Evolutionary conservation across 37 sponge, comb jelly and placozoan genomes (phyloP).

Genomic region (Halichondria panicea): DNA sequence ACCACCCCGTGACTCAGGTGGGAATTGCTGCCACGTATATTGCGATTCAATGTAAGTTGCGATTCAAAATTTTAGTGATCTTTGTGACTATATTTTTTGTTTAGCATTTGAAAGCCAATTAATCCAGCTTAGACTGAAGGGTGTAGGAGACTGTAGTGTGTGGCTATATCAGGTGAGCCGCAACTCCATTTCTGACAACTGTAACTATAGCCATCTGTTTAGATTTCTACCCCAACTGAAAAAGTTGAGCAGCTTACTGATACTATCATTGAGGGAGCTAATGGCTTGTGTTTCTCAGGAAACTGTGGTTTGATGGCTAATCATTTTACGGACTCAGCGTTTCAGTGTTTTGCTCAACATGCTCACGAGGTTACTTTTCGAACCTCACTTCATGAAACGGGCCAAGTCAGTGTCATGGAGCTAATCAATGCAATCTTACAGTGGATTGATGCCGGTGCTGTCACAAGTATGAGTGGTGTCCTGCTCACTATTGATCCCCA

Average conservation of each 20-base stretch:
- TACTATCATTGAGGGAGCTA: not conserved
- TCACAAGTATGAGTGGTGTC: not conserved
- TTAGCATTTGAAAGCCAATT: not conserved
- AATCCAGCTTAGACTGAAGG: constrained; percentile 19
- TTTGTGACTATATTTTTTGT: no score
- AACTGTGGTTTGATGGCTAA: constrained; percentile 3
- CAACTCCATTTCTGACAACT: not conserved
- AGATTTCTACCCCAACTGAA: not conserved
- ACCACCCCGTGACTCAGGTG: no score
- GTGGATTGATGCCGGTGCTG: constrained; percentile 8
- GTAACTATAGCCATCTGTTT: not conserved
- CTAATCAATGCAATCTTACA: not conserved
- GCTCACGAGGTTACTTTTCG: constrained; percentile 28
- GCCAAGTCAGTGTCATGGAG: not conserved
- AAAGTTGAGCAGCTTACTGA: not conserved
- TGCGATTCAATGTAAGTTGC: no score
- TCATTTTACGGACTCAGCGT: constrained; percentile 16
- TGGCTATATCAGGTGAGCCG: constrained; percentile 27
- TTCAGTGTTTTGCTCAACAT: constrained; percentile 12
- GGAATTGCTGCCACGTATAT: no score
- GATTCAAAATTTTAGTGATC: no score
- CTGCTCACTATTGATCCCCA: constrained; percentile 6
- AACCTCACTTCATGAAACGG: not conserved
- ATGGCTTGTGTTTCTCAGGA: not conserved
- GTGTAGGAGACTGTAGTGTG: constrained; percentile 22